Base-by-base conservation (phyloP, 2,888 invertebrate genomes). In the Apodemia zela region DNA sequence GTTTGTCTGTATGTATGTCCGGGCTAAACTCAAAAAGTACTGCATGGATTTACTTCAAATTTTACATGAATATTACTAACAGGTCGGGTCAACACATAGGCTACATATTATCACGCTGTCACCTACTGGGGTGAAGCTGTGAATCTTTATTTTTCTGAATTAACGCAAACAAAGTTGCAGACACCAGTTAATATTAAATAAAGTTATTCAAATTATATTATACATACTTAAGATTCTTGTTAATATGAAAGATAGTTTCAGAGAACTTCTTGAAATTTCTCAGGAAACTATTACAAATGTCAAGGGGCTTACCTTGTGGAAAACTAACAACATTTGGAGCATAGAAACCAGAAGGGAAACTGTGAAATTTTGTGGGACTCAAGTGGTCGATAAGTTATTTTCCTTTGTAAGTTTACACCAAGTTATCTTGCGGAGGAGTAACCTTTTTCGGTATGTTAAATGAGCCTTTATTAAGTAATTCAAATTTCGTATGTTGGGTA, bases 331-430 rank as follows among this genome's bases (percentile, higher is more conserved):
- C 51, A 25, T 54, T 54, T 54, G 10, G 25, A 21, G 21, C 11
- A 15, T 6, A 15, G 42, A 42, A 42, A 42, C 42, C 42, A 13
- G 21, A 25, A 18, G 17, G n/a, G 4, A 33, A 17, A 33, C 25
- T 54, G 11, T 47, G n/a, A 11, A 49, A 61, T 25, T 13, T 42
- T 42, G 21, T 21, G 21, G 51, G 15, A 6, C 15, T 6, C 3
- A 54, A 54, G 51, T 25, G 21, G 51, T 54, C 21, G 51, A 25
- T 4, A 54, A 21, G 51, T 54, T 54, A 54, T 25, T 21, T 18
- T 6, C 51, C 51, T 54, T 54, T 54, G 51, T 54, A 5, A 54
- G 51, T 54, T 54, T 54, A 21, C 15, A 54, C 6, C 13, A 54
- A 25, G 25, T 54, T 54, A 54, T 54, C 13, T 25, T 25, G 51